phyloP scores from a whole-genome alignment of 2,888 invertebrate genomes.

The Hartigia nigra region DNA sequence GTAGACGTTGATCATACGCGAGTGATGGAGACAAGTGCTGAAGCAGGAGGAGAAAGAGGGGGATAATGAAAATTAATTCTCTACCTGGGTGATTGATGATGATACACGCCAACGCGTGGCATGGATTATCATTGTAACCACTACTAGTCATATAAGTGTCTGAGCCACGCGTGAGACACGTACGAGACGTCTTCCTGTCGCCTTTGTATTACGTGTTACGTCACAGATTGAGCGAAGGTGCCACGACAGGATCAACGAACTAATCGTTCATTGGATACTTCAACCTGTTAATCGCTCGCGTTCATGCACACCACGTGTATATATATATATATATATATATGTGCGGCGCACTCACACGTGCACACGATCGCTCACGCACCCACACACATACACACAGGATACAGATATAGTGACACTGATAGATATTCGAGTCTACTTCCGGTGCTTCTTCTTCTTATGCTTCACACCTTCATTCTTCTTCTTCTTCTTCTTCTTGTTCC shows the following conservation, averaged over 20 bases:
- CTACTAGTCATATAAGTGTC: background rate
- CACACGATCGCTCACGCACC: background rate
- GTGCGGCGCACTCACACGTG: background rate
- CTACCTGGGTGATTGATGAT: background rate
- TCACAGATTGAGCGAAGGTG: background rate
- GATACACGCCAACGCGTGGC: background rate
- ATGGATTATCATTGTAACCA: background rate
- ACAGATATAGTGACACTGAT: background rate
- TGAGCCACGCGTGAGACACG: background rate
- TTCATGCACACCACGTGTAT: background rate
- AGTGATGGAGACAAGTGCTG: background rate
- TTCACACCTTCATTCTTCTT: background rate
- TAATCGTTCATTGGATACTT: background rate
- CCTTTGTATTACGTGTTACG: background rate
- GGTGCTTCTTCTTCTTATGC: background rate
- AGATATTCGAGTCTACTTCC: background rate
- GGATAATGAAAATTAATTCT: background rate
- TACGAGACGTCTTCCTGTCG: background rate
- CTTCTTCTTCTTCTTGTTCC: background rate
- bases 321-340: background rate
- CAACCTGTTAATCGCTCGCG: background rate
- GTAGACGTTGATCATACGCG: background rate
- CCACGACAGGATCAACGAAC: background rate
- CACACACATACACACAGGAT: background rate
- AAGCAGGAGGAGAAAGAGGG: background rate